Conservation (phyloP, 2,113 vertebrate genomes). For the Vanacampus margaritifer region DNA sequence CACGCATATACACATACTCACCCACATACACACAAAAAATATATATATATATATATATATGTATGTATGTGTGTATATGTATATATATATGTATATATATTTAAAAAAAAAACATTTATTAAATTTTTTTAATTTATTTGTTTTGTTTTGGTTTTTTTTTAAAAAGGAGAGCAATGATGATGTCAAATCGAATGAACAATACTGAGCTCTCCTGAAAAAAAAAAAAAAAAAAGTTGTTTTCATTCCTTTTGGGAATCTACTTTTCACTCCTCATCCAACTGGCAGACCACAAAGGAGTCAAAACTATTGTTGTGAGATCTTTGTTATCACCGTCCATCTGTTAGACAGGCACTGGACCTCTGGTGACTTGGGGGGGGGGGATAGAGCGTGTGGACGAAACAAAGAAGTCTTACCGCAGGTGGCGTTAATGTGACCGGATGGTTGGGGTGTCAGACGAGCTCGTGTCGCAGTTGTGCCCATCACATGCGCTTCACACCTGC, state of each 20-base stretch:
- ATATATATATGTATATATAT: too few species aligned
- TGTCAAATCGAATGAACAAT: too few species aligned
- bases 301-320: conserved; percentile 15
- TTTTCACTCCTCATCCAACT: conserved; percentile 12
- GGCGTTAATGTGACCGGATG: conserved; percentile 27
- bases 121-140: too few species aligned
- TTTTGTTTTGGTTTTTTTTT: too few species aligned
- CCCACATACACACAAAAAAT: too few species aligned
- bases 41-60: too few species aligned
- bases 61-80: too few species aligned
- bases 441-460: conserved; percentile 30
- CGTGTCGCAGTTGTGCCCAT: conserved; percentile 20
- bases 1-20: too few species aligned
- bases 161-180: too few species aligned
- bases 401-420: conserved; percentile 21
- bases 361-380: background rate
- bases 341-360: conserved; percentile 5
- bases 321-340: conserved; percentile 34
- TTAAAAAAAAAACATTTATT: too few species aligned
- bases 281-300: conserved; percentile 26
- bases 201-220: too few species aligned
- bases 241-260: background rate
- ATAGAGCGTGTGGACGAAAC: background rate
- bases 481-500: conserved; percentile 4
- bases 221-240: background rate